Conservation (phyloP, 2,113 vertebrate genomes). For the Rafetus swinhoei region DNA sequence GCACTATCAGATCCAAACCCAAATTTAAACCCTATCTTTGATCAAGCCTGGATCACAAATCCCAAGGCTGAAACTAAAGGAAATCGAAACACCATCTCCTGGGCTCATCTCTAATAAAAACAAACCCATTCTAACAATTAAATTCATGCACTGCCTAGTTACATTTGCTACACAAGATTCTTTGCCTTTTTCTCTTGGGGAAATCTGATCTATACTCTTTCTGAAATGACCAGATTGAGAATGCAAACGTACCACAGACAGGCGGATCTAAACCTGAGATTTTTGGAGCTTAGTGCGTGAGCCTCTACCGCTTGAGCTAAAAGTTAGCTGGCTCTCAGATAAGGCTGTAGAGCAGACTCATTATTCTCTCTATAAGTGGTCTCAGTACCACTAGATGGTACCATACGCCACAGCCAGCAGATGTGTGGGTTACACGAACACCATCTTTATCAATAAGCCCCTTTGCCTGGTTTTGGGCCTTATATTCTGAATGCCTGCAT, state of each 20-base stretch:
- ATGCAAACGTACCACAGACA: no score
- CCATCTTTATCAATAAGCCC: rapidly evolving
- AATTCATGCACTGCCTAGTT: not conserved
- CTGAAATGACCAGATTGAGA: not conserved
- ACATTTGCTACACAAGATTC: not conserved
- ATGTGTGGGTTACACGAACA: no score
- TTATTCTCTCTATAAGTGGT: no score
- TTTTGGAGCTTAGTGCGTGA: no score
- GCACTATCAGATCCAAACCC: not conserved
- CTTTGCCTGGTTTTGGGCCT: rapidly evolving
- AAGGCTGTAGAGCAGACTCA: no score
- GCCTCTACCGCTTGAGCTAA: no score
- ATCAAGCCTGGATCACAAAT: not conserved
- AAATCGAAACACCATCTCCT: not conserved
- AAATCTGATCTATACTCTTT: not conserved
- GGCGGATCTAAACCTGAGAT: no score
- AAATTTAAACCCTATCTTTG: not conserved
- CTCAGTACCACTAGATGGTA: no score
- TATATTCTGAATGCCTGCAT: rapidly evolving
- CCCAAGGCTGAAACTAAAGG: rapidly evolving
- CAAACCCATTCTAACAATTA: not conserved
- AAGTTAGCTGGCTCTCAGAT: no score
- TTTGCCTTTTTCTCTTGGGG: not conserved
- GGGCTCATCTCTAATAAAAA: not conserved
- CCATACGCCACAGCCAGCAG: no score